Evolutionary conservation across 2,888 invertebrate genomes (phyloP), one percentile per base, ranked within the genome.

Genomic region (Zele albiditarsus): DNA sequence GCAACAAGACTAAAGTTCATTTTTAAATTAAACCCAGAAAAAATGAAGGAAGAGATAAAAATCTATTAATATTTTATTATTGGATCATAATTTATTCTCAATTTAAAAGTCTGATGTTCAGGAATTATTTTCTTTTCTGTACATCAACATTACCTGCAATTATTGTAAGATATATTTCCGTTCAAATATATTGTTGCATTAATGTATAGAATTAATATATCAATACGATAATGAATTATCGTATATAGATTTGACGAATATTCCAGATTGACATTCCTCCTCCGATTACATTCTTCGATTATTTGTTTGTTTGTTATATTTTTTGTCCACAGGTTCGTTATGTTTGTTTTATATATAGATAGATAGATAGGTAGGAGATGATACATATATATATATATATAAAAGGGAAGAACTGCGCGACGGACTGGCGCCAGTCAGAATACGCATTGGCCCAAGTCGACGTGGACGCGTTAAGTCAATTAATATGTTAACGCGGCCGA

Each of bases 401-500:
- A n/a, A 46, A 62, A 71, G 27, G 46, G 49, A 71, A 49, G 23
- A 53, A 31, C 20, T 6, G 16, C 23, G 20, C 65, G 80, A 82
- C 79, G 65, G 77, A 80, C 80, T 78, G 80, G 79, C 80, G 81
- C 82, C 81, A 78, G 79, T 81, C 82, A 78, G 80, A 80, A 80
- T 81, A 77, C 77, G 79, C 78, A 75, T 77, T 77, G 71, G 78
- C 76, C 77, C 79, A 80, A 79, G 78, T 81, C 76, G 76, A 78
- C 79, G 78, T 80, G 79, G 80, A 81, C 79, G 80, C 80, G 80
- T 82, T 79, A 82, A 83, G 83, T 83, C 82, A 82, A 83, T 82
- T 82, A 83, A 82, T 82, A 82, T 79, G 78, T 80, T 81, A 80
- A 81, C 80, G 77, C 78, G 78, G 77, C 81, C 80, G 77, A 78